phyloP scores from a whole-genome alignment of 2,888 invertebrate genomes.

The Teinopalpus imperialis region DNA sequence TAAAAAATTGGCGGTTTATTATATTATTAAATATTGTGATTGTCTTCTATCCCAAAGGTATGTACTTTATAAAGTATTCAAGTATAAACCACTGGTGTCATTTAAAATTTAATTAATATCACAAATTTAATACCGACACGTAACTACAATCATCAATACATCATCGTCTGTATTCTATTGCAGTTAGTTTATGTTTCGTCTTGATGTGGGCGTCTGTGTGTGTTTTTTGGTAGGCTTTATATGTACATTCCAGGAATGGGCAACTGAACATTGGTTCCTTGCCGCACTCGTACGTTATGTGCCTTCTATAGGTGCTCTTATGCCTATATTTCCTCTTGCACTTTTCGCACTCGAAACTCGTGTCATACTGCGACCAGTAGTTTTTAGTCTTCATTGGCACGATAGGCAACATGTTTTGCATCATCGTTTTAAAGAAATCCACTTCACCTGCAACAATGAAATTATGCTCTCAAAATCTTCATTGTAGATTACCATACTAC shows the following conservation, averaged over 20 bases:
- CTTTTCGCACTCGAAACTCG: slow-evolving; percentile 81
- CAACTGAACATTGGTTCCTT: slow-evolving; percentile 81
- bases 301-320: slow-evolving; percentile 87
- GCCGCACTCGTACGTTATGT: slow-evolving; percentile 85
- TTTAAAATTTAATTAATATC: slow-evolving; percentile 64
- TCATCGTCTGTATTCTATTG: slow-evolving; percentile 81
- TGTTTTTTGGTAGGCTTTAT: slow-evolving; percentile 77
- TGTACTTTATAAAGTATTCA: no score
- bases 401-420: slow-evolving; percentile 73
- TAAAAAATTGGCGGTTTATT: no score
- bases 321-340: slow-evolving; percentile 89
- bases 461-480: slow-evolving; percentile 35
- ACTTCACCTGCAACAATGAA: slow-evolving; percentile 77
- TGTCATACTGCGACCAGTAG: slow-evolving; percentile 73
- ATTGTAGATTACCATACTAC: slow-evolving; percentile 12
- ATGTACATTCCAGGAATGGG: slow-evolving; percentile 72
- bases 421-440: slow-evolving; percentile 76
- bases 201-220: slow-evolving; percentile 77
- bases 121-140: slow-evolving; percentile 49
- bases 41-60: no score
- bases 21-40: no score
- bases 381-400: slow-evolving; percentile 78
- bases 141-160: slow-evolving; percentile 36
- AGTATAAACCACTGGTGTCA: slow-evolving; percentile 16
- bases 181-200: slow-evolving; percentile 78